A percentile compares a stretch with the other conserved stretches of the same genome.
Conservation (phyloP, 1,140 invertebrate species). For the Sycophaga agraensis region DNA sequence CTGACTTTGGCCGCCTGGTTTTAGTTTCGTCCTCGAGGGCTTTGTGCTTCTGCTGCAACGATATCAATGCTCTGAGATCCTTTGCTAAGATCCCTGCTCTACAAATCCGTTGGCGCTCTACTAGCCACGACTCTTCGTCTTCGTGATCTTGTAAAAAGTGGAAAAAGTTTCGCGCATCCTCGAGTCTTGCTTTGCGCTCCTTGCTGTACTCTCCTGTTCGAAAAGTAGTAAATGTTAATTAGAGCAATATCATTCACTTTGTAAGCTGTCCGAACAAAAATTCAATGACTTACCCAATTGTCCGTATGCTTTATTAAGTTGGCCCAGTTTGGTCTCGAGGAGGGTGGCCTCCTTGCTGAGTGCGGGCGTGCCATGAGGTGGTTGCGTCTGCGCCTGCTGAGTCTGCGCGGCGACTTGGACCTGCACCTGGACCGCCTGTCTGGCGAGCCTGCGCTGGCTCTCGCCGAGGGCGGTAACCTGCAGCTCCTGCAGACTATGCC, state of each 20-base stretch:
- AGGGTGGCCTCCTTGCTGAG: slow-evolving; percentile 62
- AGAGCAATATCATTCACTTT: too few species aligned
- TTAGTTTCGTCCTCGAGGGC: slow-evolving; percentile 91
- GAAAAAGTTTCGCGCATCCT: slow-evolving; percentile 90
- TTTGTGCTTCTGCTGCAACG: slow-evolving; percentile 93
- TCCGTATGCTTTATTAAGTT: slow-evolving; percentile 65
- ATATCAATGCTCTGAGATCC: slow-evolving; percentile 86
- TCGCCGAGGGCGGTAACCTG: slow-evolving; percentile 86
- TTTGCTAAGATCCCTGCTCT: slow-evolving; percentile 88
- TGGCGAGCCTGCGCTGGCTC: slow-evolving; percentile 73
- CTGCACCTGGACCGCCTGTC: slow-evolving; percentile 61
- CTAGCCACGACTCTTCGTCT: slow-evolving; percentile 90
- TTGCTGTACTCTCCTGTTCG: slow-evolving; percentile 70
- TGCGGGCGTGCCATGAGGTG: background rate
- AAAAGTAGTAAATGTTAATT: too few species aligned
- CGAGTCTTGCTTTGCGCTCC: slow-evolving; percentile 77
- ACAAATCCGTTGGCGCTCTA: slow-evolving; percentile 90
- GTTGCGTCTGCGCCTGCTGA: too few species aligned
- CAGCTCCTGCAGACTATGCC: slow-evolving; percentile 66
- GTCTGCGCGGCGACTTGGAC: slow-evolving; percentile 14
- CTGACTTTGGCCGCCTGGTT: slow-evolving; percentile 75
- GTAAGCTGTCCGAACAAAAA: too few species aligned
- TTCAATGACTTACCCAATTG: slow-evolving; percentile 8
- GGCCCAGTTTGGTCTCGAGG: slow-evolving; percentile 69
- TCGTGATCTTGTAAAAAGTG: slow-evolving; percentile 94